Conservation (phyloP, 2,888 invertebrate species). For the Hydriomena furcata region DNA sequence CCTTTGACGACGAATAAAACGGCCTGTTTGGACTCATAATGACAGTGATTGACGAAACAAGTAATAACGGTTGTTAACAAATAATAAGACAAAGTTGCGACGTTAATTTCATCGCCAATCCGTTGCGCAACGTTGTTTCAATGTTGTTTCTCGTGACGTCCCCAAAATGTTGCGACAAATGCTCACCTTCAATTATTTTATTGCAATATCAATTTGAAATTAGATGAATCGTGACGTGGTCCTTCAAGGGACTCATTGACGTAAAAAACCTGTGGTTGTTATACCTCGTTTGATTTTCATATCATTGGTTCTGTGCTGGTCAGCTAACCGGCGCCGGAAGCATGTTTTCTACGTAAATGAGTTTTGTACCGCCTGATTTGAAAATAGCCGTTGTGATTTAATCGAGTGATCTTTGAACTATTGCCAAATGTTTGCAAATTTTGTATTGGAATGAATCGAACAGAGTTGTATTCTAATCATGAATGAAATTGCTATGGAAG, state of each 20-base stretch:
- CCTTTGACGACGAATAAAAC: slow-evolving; percentile 57
- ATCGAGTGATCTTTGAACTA: slow-evolving; percentile 74
- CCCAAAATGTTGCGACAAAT: slow-evolving; percentile 66
- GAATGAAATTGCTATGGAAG: too few relatives aligned
- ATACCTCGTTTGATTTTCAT: neutral
- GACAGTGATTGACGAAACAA: slow-evolving; percentile 63
- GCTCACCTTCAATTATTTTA: slow-evolving; percentile 61
- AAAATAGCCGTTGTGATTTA: slow-evolving; percentile 69
- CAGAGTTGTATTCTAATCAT: neutral
- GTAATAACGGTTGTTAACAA: slow-evolving; percentile 71
- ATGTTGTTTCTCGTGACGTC: slow-evolving; percentile 51
- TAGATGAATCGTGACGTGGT: slow-evolving; percentile 71
- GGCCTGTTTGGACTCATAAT: slow-evolving; percentile 56
- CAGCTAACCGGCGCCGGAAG: neutral
- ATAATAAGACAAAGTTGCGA: slow-evolving; percentile 68
- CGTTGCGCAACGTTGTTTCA: slow-evolving; percentile 52
- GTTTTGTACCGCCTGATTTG: slow-evolving; percentile 50
- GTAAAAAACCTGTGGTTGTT: neutral
- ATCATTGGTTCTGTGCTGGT: neutral
- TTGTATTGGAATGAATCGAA: neutral
- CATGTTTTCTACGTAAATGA: slow-evolving; percentile 1
- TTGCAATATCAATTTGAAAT: slow-evolving; percentile 64
- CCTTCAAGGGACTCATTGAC: neutral
- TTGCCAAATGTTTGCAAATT: slow-evolving; percentile 51
- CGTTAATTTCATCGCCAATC: slow-evolving; percentile 63